phyloP scores from a whole-genome alignment of 2,797 vertebrate genomes.

The Gymnopithys bicolor region DNA sequence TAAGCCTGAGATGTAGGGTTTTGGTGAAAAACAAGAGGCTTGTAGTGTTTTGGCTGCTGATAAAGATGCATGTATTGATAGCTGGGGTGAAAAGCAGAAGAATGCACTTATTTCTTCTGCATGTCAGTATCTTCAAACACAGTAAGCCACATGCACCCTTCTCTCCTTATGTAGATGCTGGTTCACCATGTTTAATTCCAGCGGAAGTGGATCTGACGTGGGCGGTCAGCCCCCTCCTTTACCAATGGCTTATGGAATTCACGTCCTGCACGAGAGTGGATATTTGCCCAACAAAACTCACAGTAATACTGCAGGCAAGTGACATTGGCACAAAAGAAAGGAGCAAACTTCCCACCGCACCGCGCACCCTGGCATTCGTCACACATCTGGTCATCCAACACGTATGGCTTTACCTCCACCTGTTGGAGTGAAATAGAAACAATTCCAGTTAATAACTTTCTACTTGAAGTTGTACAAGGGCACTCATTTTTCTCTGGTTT shows the following conservation, averaged over 20 bases:
- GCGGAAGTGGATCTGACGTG: conserved; percentile 98
- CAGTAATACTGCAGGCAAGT: conserved; percentile 99
- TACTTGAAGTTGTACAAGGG: background rate
- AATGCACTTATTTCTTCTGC: conserved; percentile 88
- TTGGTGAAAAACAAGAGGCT: conserved; percentile 98
- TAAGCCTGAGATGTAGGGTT: conserved; percentile 99
- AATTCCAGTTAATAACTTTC: background rate
- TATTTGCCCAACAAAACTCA: conserved; percentile 99
- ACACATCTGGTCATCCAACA: conserved; percentile 98
- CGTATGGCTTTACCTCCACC: conserved; percentile 99
- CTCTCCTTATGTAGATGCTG: conserved; percentile 74
- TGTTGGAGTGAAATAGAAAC: conserved; percentile 64
- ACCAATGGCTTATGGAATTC: conserved; percentile 99
- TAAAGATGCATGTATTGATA: conserved; percentile 95
- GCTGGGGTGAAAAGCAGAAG: conserved; percentile 89
- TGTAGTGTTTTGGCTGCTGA: conserved; percentile 98
- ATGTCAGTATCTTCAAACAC: conserved; percentile 82
- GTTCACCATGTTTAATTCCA: conserved; percentile 87
- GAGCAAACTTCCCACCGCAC: conserved; percentile 96
- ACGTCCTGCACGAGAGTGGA: conserved; percentile 97
- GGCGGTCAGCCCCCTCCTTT: conserved; percentile 97
- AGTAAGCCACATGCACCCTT: conserved; percentile 85
- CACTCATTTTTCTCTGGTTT: background rate
- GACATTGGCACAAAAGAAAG: conserved; percentile 98
- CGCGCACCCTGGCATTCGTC: conserved; percentile 98